A percentile compares a stretch with the other conserved stretches of the same genome.
These are phyloP conservation scores for Cephalopholis sonnerati DNA, from an alignment of 2,113 vertebrate species.

Conservation along the genomic window DNA sequence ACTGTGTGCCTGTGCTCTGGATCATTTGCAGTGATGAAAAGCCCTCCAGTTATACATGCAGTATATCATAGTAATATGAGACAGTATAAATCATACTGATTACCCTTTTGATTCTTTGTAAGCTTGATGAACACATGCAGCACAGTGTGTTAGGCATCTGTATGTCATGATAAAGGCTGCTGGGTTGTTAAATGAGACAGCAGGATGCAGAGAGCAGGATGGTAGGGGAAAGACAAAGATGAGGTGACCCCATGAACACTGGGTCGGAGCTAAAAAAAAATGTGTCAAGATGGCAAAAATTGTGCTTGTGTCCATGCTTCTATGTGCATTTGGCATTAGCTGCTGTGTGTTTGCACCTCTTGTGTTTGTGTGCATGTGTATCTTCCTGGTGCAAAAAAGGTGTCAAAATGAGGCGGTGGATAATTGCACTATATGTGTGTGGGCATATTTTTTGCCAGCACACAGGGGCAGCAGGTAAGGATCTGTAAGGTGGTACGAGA, in stretches of 20 bases:
- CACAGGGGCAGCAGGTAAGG: conserved; percentile 1
- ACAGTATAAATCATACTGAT: not conserved
- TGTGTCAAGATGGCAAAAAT: conserved; percentile 36
- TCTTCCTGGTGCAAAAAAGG: not conserved
- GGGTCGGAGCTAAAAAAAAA: not conserved
- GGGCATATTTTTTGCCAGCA: not conserved
- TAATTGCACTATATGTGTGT: conserved; percentile 4
- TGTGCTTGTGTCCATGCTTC: not conserved
- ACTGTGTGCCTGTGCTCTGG: not conserved
- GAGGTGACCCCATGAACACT: conserved; percentile 9
- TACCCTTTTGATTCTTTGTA: not conserved
- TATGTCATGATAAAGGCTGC: not conserved
- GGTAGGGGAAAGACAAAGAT: not conserved
- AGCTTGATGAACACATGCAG: conserved; percentile 8
- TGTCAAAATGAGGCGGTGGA: not conserved
- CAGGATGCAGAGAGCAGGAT: not conserved
- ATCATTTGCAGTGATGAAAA: not conserved
- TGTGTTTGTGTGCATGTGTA: not conserved
- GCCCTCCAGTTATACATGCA: not conserved
- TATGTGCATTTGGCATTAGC: not conserved
- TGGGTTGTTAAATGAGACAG: not conserved
- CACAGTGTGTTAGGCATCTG: not conserved
- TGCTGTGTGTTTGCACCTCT: not conserved
- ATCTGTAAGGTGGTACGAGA: not conserved
- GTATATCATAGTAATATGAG: conserved; percentile 18